phyloP scores from a whole-genome alignment of 2,797 vertebrate genomes.

The Xenentodon cancila region DNA sequence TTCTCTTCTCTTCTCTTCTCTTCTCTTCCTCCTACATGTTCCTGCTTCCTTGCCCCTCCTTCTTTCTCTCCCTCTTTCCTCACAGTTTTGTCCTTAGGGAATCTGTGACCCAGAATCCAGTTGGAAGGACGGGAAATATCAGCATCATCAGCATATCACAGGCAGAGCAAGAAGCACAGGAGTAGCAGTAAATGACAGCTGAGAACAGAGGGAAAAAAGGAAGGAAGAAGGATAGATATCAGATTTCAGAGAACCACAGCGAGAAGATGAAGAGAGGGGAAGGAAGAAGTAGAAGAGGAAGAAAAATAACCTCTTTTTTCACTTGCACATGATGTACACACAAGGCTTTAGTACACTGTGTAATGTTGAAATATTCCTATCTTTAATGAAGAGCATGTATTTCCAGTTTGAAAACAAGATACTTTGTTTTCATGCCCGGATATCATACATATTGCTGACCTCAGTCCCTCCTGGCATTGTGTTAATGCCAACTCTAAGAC shows the following conservation, averaged over 20 bases:
- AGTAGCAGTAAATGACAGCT: constrained; percentile 44
- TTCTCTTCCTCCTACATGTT: constrained; percentile 7
- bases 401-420: no score
- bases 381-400: no score
- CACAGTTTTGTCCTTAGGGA: constrained; percentile 73
- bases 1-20: constrained; percentile 13
- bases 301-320: background rate
- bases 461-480: no score
- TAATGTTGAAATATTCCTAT: no score
- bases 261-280: background rate
- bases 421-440: no score
- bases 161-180: constrained; percentile 31
- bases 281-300: background rate
- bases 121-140: constrained; percentile 72
- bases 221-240: constrained; percentile 32
- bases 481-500: no score
- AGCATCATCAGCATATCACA: constrained; percentile 73
- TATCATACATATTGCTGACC: no score
- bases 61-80: constrained; percentile 21
- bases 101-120: constrained; percentile 82
- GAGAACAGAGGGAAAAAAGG: constrained; percentile 35
- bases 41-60: background rate
- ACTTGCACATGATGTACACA: no score
- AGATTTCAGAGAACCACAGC: constrained; percentile 1
- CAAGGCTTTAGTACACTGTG: no score